Evolutionary conservation across 2,797 vertebrate genomes (phyloP).

Genomic region (Labeo calbasu): DNA sequence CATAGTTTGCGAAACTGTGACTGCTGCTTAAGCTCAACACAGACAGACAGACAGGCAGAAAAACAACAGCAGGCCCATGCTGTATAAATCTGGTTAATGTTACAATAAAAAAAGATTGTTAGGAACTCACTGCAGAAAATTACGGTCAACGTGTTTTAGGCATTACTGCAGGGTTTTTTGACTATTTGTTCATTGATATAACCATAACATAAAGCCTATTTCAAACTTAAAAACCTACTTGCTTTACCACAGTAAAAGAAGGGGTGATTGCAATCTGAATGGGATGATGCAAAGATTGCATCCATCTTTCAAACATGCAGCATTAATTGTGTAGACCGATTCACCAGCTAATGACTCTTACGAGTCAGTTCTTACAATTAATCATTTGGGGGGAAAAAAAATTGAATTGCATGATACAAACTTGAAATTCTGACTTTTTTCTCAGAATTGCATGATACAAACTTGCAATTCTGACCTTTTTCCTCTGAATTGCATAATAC

Average conservation of each 20-base stretch:
- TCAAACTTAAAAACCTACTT: not conserved
- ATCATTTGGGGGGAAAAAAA: no score
- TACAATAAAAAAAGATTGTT: not conserved
- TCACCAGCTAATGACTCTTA: not conserved
- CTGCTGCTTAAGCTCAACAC: slow-evolving; percentile 2
- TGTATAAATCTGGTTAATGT: not conserved
- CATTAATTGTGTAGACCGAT: not conserved
- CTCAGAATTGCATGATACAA: no score
- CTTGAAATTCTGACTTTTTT: no score
- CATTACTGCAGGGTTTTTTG: not conserved
- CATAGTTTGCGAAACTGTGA: slow-evolving; percentile 1
- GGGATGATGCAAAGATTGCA: not conserved
- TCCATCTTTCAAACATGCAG: not conserved
- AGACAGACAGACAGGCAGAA: slow-evolving; percentile 11
- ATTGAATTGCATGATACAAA: no score
- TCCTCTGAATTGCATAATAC: no score
- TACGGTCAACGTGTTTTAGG: not conserved
- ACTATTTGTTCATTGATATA: not conserved
- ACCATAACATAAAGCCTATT: not conserved
- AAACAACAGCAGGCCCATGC: not conserved
- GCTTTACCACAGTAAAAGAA: not conserved
- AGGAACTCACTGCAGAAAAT: not conserved
- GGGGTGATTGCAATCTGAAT: not conserved
- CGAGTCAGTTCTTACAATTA: no score
- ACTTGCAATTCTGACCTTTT: no score